Evolutionary conservation across 2,113 vertebrate genomes (phyloP).

Genomic region (Heterotilapia buettikoferi): DNA sequence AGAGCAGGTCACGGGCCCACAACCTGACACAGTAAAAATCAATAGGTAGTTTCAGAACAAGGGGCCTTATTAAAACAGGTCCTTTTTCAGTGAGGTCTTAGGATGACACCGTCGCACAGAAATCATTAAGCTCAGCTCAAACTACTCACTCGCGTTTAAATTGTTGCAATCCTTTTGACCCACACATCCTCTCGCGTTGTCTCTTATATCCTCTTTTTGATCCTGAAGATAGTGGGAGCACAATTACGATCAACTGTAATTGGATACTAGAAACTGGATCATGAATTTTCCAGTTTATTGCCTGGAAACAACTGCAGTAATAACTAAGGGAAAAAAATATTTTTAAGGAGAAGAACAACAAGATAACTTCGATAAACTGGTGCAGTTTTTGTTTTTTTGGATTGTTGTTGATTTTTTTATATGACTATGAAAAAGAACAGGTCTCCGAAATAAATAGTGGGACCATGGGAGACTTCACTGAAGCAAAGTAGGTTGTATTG

Average conservation of each 20-base stretch:
- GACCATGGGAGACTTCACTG: neutral
- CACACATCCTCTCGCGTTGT: slow-evolving; percentile 23
- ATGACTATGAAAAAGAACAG: neutral
- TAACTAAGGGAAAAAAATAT: neutral
- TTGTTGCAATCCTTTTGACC: slow-evolving; percentile 59
- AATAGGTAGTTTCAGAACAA: slow-evolving; percentile 77
- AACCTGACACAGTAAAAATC: slow-evolving; percentile 69
- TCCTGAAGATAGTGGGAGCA: slow-evolving; percentile 27
- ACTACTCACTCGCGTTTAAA: slow-evolving; percentile 45
- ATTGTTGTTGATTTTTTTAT: neutral
- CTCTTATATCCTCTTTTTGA: slow-evolving; percentile 32
- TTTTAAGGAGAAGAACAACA: neutral
- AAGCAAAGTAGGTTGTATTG: neutral
- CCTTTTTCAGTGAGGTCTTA: slow-evolving; percentile 57
- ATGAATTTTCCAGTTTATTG: neutral
- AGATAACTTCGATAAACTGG: neutral
- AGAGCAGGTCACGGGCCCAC: slow-evolving; percentile 59
- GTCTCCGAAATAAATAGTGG: neutral
- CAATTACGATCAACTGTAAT: slow-evolving; percentile 5
- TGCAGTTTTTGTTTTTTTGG: neutral
- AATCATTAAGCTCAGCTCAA: slow-evolving; percentile 63
- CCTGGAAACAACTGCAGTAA: neutral
- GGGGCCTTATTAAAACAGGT: slow-evolving; percentile 68
- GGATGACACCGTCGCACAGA: slow-evolving; percentile 60
- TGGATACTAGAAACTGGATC: neutral